These are phyloP conservation scores for Elegia similella DNA, from an alignment of 2,888 invertebrate species.

Conservation along the genomic window DNA sequence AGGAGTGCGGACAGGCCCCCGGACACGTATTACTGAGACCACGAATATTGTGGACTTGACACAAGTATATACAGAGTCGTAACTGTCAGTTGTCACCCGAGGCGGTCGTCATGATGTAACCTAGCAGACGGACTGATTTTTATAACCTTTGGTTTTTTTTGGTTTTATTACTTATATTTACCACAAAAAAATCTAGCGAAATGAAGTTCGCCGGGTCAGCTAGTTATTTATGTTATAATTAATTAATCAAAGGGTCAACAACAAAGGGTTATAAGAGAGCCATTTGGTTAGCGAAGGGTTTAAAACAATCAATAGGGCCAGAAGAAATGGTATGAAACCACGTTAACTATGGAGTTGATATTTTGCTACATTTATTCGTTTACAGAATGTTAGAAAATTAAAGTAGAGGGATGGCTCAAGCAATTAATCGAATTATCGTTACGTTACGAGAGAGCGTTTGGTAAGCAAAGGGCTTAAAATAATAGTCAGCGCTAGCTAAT, in stretches of 20 bases:
- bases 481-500: slow-evolving; percentile 32
- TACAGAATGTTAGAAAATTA: too few species aligned
- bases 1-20: slow-evolving; percentile 26
- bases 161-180: too few species aligned
- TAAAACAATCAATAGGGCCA: slow-evolving; percentile 28
- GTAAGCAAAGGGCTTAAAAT: slow-evolving; percentile 28
- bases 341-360: neutral
- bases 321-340: neutral
- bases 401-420: neutral
- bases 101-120: too few species aligned
- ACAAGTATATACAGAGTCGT: too few species aligned
- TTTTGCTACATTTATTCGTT: neutral
- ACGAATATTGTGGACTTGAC: neutral
- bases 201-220: too few species aligned
- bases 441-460: slow-evolving; percentile 20
- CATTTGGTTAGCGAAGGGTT: slow-evolving; percentile 26
- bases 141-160: too few species aligned
- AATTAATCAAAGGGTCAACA: too few species aligned
- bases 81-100: too few species aligned
- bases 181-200: too few species aligned
- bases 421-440: slow-evolving; percentile 3
- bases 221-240: too few species aligned
- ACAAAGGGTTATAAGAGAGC: slow-evolving; percentile 16
- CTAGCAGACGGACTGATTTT: too few species aligned
- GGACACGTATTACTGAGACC: neutral